Evolutionary conservation across 2,113 vertebrate species (phyloP).

Genomic region (Menura novaehollandiae): DNA sequence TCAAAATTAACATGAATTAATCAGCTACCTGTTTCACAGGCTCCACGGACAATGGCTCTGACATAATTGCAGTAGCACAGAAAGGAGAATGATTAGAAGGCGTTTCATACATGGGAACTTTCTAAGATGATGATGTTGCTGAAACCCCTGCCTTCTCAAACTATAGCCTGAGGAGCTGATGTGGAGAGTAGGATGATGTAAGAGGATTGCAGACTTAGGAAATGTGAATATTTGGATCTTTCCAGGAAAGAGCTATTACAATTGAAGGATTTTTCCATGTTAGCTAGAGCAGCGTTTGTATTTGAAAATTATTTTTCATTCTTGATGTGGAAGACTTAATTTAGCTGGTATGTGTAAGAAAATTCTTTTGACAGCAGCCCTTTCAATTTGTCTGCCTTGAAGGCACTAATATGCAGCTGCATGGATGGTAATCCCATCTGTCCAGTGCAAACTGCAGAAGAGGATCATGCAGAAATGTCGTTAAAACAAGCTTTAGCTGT

Average conservation of each 20-base stretch:
- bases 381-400: constrained; percentile 4
- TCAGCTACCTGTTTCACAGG: background rate
- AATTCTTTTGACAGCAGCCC: constrained; percentile 3
- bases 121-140: background rate
- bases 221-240: background rate
- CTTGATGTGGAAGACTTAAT: background rate
- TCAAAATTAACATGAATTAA: background rate
- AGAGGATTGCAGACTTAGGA: background rate
- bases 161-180: background rate
- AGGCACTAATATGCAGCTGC: constrained; percentile 46
- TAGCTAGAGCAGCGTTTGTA: background rate
- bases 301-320: background rate
- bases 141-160: background rate
- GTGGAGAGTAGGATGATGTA: background rate
- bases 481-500: background rate
- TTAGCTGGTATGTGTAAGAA: background rate
- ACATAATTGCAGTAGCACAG: background rate
- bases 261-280: background rate
- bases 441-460: background rate
- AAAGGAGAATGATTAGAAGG: background rate
- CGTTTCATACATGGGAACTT: background rate
- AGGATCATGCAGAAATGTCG: background rate
- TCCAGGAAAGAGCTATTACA: background rate
- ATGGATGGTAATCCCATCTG: background rate
- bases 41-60: background rate